Evolutionary conservation across 2,113 vertebrate species (phyloP).

Genomic region (Brevimyrus niger): DNA sequence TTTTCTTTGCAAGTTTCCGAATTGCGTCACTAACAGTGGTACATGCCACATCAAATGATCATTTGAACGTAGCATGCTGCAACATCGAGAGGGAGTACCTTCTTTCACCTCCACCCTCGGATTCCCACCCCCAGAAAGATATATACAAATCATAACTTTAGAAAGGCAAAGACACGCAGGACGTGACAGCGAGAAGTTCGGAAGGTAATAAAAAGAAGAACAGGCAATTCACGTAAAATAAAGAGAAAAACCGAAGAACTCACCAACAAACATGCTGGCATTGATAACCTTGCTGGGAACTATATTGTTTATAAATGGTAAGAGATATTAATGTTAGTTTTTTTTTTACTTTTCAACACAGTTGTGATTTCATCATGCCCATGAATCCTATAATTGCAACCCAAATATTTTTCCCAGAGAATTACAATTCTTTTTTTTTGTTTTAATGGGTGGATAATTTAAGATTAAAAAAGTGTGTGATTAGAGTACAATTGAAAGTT

Average conservation of each 20-base stretch:
- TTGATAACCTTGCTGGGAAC: conserved; percentile 25
- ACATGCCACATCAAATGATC: conserved; percentile 38
- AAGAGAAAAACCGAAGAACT: background rate
- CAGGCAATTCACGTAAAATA: background rate
- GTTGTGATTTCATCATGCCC: background rate
- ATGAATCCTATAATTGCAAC: background rate
- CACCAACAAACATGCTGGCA: conserved; percentile 22
- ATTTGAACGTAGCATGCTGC: conserved; percentile 46
- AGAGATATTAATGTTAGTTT: background rate
- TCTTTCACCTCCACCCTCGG: background rate
- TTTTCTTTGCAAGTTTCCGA: conserved; percentile 52
- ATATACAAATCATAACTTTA: conserved; percentile 33
- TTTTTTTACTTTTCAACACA: background rate
- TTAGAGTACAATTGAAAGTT: background rate
- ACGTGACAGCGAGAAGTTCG: background rate
- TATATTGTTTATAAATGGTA: conserved; percentile 40
- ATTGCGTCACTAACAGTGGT: conserved; percentile 39
- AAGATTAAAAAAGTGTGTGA: background rate
- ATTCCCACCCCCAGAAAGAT: conserved; percentile 27
- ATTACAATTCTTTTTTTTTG: background rate
- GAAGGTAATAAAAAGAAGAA: background rate
- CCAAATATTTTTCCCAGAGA: background rate
- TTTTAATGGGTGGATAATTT: background rate
- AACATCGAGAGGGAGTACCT: conserved; percentile 46
- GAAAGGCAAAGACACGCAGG: background rate